Percentiles rank a stretch among this genome's conserved stretches.
Evolutionary conservation across 1,140 invertebrate genomes (phyloP).

Genomic region (Diorhabda carinulata): DNA sequence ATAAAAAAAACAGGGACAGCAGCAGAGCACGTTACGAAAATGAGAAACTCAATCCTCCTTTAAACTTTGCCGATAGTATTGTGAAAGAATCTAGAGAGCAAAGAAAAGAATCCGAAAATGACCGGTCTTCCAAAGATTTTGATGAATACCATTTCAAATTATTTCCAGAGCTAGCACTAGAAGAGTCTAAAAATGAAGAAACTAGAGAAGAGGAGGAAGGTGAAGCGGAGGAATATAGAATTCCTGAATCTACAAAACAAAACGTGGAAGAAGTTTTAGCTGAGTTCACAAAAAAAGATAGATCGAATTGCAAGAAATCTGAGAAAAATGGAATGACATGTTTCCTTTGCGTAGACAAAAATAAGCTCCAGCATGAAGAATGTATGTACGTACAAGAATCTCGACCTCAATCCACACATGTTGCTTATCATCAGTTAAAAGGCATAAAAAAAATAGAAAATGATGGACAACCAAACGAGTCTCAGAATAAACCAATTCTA

Average conservation of each 20-base stretch:
- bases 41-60: slow-evolving; percentile 25
- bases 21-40: slow-evolving; percentile 18
- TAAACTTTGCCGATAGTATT: slow-evolving; percentile 25
- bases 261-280: slow-evolving; percentile 65
- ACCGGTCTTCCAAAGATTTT: slow-evolving; percentile 27
- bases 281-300: slow-evolving; percentile 65
- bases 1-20: not conserved
- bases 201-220: slow-evolving; percentile 44
- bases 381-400: slow-evolving; percentile 68
- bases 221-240: slow-evolving; percentile 47
- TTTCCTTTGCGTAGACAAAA: slow-evolving; percentile 63
- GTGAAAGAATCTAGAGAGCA: slow-evolving; percentile 15
- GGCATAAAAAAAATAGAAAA: slow-evolving; percentile 24
- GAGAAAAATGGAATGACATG: slow-evolving; percentile 70
- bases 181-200: slow-evolving; percentile 36
- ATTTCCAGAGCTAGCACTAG: slow-evolving; percentile 47
- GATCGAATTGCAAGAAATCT: slow-evolving; percentile 65
- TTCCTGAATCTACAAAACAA: slow-evolving; percentile 53
- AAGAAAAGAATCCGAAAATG: slow-evolving; percentile 25
- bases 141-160: slow-evolving; percentile 47
- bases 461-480: slow-evolving; percentile 16
- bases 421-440: slow-evolving; percentile 41
- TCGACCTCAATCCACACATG: slow-evolving; percentile 54
- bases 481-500: slow-evolving; percentile 16
- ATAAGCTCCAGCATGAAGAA: slow-evolving; percentile 66